phyloP scores from a whole-genome alignment of 2,888 invertebrate species.

The Agonopterix subpropinquella region DNA sequence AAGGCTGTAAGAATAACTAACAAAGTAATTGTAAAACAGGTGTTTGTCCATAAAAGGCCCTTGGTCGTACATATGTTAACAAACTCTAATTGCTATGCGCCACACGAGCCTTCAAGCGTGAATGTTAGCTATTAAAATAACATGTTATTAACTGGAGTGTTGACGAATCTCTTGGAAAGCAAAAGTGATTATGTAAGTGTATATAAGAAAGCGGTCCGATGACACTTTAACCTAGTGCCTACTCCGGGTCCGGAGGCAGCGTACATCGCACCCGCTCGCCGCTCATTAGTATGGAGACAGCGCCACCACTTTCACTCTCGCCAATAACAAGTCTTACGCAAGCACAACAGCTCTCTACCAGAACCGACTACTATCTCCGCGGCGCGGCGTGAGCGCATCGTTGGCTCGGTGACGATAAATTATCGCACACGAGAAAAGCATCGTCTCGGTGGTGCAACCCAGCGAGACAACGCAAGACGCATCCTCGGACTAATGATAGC shows the following conservation, averaged over 20 bases:
- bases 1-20: too few species aligned
- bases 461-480: conserved; percentile 42
- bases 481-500: conserved; percentile 63
- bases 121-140: conserved; percentile 10
- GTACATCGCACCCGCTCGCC: conserved; percentile 53
- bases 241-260: conserved; percentile 36
- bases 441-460: conserved; percentile 38
- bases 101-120: neutral
- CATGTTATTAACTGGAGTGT: too few species aligned
- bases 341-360: conserved; percentile 56
- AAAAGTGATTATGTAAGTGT: conserved; percentile 44
- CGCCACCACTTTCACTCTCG: conserved; percentile 71
- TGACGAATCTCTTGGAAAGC: conserved; percentile 29
- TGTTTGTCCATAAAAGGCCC: too few species aligned
- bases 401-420: conserved; percentile 7
- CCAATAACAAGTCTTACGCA: conserved; percentile 68
- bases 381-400: conserved; percentile 13
- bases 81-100: too few species aligned
- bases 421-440: conserved; percentile 19
- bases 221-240: conserved; percentile 64
- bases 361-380: conserved; percentile 38
- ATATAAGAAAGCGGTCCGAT: conserved; percentile 51
- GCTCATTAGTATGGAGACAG: conserved; percentile 70
- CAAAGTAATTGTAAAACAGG: too few species aligned
- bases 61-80: too few species aligned